Evolutionary conservation across 2,888 invertebrate genomes (phyloP).

Genomic region (Nysson spinosus): DNA sequence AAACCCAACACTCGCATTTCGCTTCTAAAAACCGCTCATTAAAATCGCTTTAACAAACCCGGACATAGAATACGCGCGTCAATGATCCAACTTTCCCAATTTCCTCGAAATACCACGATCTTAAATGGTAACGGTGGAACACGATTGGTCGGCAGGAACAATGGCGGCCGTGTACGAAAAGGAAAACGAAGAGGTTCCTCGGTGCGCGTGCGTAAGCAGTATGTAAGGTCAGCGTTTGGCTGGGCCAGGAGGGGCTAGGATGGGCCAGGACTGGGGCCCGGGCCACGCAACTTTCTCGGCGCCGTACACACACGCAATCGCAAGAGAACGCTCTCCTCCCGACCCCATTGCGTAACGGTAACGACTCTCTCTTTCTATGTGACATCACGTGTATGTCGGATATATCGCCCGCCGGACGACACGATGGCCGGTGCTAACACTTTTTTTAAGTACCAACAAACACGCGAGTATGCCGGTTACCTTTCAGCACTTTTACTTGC

Average conservation of each 20-base stretch:
- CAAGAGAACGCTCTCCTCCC: conserved; percentile 47
- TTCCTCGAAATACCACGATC: background rate
- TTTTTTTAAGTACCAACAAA: conserved; percentile 9
- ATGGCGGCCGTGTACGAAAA: background rate
- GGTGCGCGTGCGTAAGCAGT: conserved; percentile 46
- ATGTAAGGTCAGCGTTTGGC: conserved; percentile 76
- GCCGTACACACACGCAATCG: conserved; percentile 40
- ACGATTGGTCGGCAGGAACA: background rate
- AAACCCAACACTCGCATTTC: too few relatives aligned
- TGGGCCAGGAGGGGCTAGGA: too few relatives aligned
- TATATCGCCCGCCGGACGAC: conserved; percentile 51
- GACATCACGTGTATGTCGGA: conserved; percentile 68
- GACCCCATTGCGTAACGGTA: conserved; percentile 74
- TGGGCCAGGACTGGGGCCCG: too few relatives aligned
- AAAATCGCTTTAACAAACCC: too few relatives aligned
- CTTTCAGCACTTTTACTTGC: too few relatives aligned
- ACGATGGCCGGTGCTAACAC: conserved; percentile 45
- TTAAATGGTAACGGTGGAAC: too few relatives aligned
- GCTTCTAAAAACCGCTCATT: too few relatives aligned
- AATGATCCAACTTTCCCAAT: too few relatives aligned
- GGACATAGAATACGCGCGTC: too few relatives aligned
- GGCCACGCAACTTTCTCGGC: conserved; percentile 68
- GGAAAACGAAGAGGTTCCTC: conserved; percentile 4
- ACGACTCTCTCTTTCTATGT: conserved; percentile 76
- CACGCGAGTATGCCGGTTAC: too few relatives aligned